A percentile compares a stretch with the other conserved stretches of the same genome.
Evolutionary conservation across 2,888 invertebrate species (phyloP).

Genomic region (Aspidiotus rigidus): DNA sequence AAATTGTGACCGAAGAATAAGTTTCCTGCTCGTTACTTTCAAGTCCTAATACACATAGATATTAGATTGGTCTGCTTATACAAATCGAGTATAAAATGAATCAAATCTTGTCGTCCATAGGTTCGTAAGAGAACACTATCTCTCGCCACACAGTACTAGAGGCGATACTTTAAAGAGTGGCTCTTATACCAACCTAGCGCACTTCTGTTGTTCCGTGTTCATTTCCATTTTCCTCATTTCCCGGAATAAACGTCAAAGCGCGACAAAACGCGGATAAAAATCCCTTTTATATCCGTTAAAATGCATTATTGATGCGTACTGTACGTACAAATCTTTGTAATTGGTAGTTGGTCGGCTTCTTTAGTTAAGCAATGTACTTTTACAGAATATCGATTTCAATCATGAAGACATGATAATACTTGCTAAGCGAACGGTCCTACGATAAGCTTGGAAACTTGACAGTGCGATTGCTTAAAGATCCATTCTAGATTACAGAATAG

Average conservation of each 20-base stretch:
- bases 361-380: conserved; percentile 30
- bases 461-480: conserved; percentile 30
- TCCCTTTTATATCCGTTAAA: conserved; percentile 5
- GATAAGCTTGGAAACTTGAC: conserved; percentile 33
- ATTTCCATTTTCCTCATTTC: conserved; percentile 1
- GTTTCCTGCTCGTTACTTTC: no score
- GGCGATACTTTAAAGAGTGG: no score
- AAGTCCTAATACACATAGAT: no score
- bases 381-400: conserved; percentile 32
- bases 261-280: background rate
- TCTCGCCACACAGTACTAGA: no score
- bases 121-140: no score
- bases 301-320: conserved; percentile 19
- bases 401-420: conserved; percentile 34
- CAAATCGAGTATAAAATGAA: no score
- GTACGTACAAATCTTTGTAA: conserved; percentile 32
- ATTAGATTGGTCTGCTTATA: no score
- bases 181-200: no score
- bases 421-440: conserved; percentile 25
- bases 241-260: background rate
- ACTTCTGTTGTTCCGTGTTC: no score
- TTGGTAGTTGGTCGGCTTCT: conserved; percentile 33
- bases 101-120: no score
- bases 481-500: conserved; percentile 28
- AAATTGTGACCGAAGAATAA: no score